Evolutionary conservation across 2,797 vertebrate genomes (phyloP), one percentile per base, ranked within the genome.

Genomic region (Todus mexicanus): DNA sequence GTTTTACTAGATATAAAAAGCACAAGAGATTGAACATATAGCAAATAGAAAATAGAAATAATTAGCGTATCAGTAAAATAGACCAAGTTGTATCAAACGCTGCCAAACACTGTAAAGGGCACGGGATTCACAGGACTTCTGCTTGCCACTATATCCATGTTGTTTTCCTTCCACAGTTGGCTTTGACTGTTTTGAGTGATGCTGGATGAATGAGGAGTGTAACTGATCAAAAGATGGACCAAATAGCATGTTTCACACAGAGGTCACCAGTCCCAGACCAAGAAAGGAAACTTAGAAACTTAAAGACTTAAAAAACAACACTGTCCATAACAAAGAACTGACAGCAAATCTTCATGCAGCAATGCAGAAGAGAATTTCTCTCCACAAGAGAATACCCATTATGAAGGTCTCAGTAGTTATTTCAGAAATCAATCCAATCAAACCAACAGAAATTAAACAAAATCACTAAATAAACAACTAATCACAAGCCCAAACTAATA

Each of bases 181-280:
- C 21, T 84, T 94, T 92, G 97, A 98, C 97, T 98, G 97, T 97
- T 98, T 98, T 98, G 98, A 97, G 97, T 95, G 97, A 96, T 89
- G 95, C 70, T 70, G 72, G 90, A 92, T 89, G 90, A 93, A 98
- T 98, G 98, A 95, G 59, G 59, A 43, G 97, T 97, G 97, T 96
- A 97, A 97, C 66, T 97, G 97, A 98, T 98, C 98, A 98, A 98
- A 98, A 98, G 98, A 98, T 98, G 98, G 98, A 97, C 98, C 97
- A 97, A 97, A 96, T 96, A 98, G 97, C 98, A 98, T 98, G 98
- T 97, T 94, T 97, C 97, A 98, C 97, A 98, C 96, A 97, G 97
- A 98, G 97, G 97, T 98, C 97, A 98, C 97, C 97, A 95, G 93
- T 97, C 97, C 93, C 97, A 98, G 97, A 97, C 95, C 97, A 97